A percentile compares a stretch with the other conserved stretches of the same genome.
Conservation (phyloP, 2,113 vertebrate genomes). For the Peromyscus maniculatus region DNA sequence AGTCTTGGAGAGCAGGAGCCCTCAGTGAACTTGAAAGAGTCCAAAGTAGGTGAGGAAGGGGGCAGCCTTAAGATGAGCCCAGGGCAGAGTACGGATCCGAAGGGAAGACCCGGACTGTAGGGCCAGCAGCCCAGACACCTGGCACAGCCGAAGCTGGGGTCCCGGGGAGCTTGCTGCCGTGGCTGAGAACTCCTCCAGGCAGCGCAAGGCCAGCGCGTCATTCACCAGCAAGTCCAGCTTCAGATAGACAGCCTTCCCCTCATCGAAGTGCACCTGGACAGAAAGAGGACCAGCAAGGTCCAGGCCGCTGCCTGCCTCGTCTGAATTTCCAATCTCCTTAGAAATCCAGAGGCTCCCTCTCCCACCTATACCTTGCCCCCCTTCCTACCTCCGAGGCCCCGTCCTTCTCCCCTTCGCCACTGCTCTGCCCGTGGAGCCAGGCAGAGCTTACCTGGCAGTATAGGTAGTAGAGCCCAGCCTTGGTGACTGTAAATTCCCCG, state of each 20-base stretch:
- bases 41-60: slow-evolving; percentile 93
- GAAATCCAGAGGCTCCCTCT: background rate
- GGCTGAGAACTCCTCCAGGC: slow-evolving; percentile 93
- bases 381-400: background rate
- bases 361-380: background rate
- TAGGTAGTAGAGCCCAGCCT: slow-evolving; percentile 93
- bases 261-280: slow-evolving; percentile 93
- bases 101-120: slow-evolving; percentile 90
- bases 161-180: slow-evolving; percentile 88
- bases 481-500: slow-evolving; percentile 91
- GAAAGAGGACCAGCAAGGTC: background rate
- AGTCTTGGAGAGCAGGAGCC: background rate
- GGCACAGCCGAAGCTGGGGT: slow-evolving; percentile 93
- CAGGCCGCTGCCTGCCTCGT: background rate
- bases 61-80: slow-evolving; percentile 90
- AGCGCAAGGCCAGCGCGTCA: slow-evolving; percentile 88
- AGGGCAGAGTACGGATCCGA: slow-evolving; percentile 89
- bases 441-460: slow-evolving; percentile 93
- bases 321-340: background rate
- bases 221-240: slow-evolving; percentile 93
- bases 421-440: background rate
- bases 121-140: slow-evolving; percentile 92
- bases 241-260: slow-evolving; percentile 93
- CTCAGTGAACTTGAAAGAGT: slow-evolving; percentile 95
- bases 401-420: background rate